phyloP scores from a whole-genome alignment of 2,113 vertebrate genomes.

The Indicator indicator region DNA sequence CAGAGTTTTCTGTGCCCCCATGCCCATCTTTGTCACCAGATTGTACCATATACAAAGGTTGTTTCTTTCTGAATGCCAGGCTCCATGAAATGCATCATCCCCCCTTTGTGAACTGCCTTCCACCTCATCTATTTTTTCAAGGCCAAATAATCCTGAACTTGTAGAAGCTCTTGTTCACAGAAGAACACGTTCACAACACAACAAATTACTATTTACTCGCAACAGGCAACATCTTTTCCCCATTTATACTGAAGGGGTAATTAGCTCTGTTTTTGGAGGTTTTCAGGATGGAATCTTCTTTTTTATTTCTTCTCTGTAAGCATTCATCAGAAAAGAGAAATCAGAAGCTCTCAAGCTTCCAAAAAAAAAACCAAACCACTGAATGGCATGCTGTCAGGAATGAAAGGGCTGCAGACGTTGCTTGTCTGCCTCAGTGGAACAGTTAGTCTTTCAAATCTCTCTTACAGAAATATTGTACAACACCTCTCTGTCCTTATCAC shows the following conservation, averaged over 20 bases:
- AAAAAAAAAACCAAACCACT: neutral
- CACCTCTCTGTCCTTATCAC: neutral
- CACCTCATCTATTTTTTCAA: neutral
- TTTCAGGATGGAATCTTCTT: neutral
- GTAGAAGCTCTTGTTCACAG: neutral
- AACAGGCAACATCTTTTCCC: neutral
- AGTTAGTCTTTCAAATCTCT: neutral
- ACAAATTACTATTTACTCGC: neutral
- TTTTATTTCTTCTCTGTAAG: neutral
- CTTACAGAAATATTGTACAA: neutral
- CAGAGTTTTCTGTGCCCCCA: neutral
- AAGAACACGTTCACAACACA: neutral
- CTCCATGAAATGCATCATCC: neutral
- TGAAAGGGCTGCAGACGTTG: neutral
- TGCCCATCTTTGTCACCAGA: neutral
- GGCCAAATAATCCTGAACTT: neutral
- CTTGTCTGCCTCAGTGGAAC: neutral
- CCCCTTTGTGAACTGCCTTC: neutral
- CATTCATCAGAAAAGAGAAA: neutral
- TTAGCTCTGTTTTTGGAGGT: neutral
- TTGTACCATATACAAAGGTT: neutral
- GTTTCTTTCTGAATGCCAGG: neutral
- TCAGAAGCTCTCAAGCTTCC: neutral
- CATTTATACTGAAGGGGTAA: neutral
- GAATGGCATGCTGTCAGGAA: neutral